Percentiles rank a stretch among this genome's conserved stretches.
Evolutionary conservation across 1,140 invertebrate species (phyloP).

Genomic region (Drosophila guanche): DNA sequence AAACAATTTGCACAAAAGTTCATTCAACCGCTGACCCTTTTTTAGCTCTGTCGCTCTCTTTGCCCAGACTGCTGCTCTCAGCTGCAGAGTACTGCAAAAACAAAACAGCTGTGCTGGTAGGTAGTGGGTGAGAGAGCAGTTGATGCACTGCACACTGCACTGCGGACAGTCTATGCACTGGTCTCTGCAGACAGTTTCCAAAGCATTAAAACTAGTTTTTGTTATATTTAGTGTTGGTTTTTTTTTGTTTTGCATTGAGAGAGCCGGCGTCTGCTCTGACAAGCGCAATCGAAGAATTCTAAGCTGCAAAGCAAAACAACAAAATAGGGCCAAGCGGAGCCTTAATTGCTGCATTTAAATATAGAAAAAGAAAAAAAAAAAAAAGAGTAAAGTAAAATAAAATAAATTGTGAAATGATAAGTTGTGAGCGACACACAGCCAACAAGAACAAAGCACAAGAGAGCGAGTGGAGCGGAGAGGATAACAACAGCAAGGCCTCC

Average conservation of each 20-base stretch:
- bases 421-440: conserved; percentile 10
- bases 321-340: conserved; percentile 2
- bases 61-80: conserved; percentile 3
- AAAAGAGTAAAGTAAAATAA: conserved; percentile 39
- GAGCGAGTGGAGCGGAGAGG: conserved; percentile 4
- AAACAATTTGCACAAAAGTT: conserved; percentile 69
- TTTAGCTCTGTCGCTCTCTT: conserved; percentile 35
- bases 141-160: neutral
- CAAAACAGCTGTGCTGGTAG: conserved; percentile 62
- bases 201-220: conserved; percentile 62
- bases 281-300: conserved; percentile 28
- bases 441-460: neutral
- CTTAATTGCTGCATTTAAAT: conserved; percentile 37
- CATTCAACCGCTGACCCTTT: conserved; percentile 81
- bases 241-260: no score
- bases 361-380: conserved; percentile 39
- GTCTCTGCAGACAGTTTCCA: neutral
- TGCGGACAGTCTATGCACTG: no score
- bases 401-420: conserved; percentile 29
- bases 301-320: neutral
- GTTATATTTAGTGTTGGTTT: neutral
- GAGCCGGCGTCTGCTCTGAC: neutral
- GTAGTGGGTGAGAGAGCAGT: conserved; percentile 12
- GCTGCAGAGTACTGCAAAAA: conserved; percentile 35
- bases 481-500: conserved; percentile 5